A percentile compares a stretch with the other conserved stretches of the same genome.
Evolutionary conservation across 2,888 invertebrate species (phyloP).

Genomic region (Chalcis sispes): DNA sequence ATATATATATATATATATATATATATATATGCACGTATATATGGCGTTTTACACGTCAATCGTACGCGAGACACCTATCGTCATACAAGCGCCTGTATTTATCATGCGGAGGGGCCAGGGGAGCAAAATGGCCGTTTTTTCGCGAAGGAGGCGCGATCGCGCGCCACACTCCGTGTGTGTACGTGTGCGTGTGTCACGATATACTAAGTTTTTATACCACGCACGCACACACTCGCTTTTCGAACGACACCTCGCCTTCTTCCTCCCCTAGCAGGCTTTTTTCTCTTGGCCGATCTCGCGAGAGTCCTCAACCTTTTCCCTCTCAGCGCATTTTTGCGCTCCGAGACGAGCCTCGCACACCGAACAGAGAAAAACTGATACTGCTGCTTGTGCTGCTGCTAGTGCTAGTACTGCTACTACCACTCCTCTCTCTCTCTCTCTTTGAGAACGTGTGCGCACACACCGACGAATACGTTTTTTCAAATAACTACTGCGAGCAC

Average conservation of each 20-base stretch:
- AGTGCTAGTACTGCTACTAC: constrained; percentile 1
- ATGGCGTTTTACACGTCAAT: too few relatives aligned
- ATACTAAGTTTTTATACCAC: too few relatives aligned
- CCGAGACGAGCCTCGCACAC: background rate
- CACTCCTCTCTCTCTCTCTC: background rate
- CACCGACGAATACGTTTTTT: too few relatives aligned
- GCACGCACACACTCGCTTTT: too few relatives aligned
- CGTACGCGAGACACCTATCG: too few relatives aligned
- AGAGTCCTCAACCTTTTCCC: too few relatives aligned
- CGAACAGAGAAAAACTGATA: background rate
- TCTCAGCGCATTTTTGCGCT: constrained; percentile 19
- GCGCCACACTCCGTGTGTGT: constrained; percentile 17
- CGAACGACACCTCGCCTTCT: background rate
- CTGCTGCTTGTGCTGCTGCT: background rate
- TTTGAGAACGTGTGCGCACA: background rate
- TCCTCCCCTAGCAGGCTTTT: background rate
- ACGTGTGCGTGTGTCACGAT: too few relatives aligned
- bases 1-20: constrained; percentile 4
- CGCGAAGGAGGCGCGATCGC: constrained; percentile 28
- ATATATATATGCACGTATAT: background rate
- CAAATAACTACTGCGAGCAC: background rate
- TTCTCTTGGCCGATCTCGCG: background rate
- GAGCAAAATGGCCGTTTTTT: constrained; percentile 54
- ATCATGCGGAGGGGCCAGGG: background rate
- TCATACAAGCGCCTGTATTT: too few relatives aligned